phyloP scores from a whole-genome alignment of 1,140 invertebrate genomes.

The Eulimnadia texana region DNA sequence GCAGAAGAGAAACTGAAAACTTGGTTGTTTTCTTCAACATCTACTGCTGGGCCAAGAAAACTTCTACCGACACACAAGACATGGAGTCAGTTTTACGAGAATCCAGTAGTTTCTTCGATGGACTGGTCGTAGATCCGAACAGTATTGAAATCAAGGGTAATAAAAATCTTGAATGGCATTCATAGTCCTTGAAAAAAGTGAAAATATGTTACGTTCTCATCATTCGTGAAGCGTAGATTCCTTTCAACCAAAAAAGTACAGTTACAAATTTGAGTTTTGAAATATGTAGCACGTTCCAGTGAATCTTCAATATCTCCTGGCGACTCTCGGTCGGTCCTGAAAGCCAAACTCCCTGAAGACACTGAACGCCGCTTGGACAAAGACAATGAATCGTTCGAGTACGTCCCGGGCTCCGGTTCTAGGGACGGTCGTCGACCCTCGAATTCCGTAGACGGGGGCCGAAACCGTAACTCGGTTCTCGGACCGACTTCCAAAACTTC shows the following conservation, averaged over 20 bases:
- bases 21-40: conserved; percentile 14
- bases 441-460: neutral
- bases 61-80: neutral
- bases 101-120: neutral
- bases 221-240: too few species aligned
- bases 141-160: conserved; percentile 19
- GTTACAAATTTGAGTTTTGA: too few species aligned
- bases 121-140: neutral
- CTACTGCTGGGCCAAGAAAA: neutral
- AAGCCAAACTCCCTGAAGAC: conserved; percentile 41
- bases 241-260: too few species aligned
- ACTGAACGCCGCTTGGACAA: neutral
- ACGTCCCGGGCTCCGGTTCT: neutral
- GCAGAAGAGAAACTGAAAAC: neutral
- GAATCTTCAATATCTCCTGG: neutral
- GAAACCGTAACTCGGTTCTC: neutral
- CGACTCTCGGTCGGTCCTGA: neutral
- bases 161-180: neutral
- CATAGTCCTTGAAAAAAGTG: too few species aligned
- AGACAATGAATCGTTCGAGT: neutral
- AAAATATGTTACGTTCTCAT: too few species aligned
- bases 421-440: neutral
- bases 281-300: neutral
- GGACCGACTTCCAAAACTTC: conserved; percentile 3
- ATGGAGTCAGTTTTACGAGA: neutral